Conservation (phyloP, 92 coral and sea anemone species). For the Anthopleura xanthogrammica region DNA sequence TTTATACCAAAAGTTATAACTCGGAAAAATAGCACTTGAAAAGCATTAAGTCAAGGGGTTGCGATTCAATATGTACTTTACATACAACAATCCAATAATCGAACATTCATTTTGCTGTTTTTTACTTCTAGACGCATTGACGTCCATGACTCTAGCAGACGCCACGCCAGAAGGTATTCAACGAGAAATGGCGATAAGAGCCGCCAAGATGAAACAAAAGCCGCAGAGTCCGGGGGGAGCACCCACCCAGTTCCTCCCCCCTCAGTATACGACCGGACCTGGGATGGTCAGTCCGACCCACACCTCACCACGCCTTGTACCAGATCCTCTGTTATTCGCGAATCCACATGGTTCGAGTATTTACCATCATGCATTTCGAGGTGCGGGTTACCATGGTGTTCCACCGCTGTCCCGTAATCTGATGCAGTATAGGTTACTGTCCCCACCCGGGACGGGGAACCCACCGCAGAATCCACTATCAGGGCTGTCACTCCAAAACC, state of each 20-base stretch:
- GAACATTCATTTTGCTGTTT: neutral
- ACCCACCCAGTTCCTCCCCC: conserved; percentile 38
- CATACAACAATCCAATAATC: neutral
- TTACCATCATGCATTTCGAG: conserved; percentile 85
- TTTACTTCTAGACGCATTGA: neutral
- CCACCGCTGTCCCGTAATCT: conserved; percentile 65
- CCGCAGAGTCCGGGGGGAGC: conserved; percentile 31
- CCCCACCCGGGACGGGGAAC: conserved; percentile 43
- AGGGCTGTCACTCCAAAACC: conserved; percentile 60
- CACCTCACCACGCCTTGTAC: conserved; percentile 69
- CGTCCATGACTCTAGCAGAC: conserved; percentile 29
- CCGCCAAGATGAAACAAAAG: conserved; percentile 48
- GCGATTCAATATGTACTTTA: neutral
- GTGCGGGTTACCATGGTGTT: conserved; percentile 56
- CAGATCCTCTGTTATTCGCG: conserved; percentile 71
- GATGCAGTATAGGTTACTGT: conserved; percentile 78
- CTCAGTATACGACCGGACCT: conserved; percentile 49
- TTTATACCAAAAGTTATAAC: neutral
- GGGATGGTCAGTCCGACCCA: conserved; percentile 72
- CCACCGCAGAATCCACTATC: conserved; percentile 42
- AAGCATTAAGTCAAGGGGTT: neutral
- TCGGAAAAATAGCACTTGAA: neutral
- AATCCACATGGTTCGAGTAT: conserved; percentile 67
- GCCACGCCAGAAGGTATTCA: conserved; percentile 29
- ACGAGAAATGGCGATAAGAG: conserved; percentile 54